Evolutionary conservation across 2,888 invertebrate genomes (phyloP), one percentile per base, ranked within the genome.

Genomic region (Tinea pellionella): DNA sequence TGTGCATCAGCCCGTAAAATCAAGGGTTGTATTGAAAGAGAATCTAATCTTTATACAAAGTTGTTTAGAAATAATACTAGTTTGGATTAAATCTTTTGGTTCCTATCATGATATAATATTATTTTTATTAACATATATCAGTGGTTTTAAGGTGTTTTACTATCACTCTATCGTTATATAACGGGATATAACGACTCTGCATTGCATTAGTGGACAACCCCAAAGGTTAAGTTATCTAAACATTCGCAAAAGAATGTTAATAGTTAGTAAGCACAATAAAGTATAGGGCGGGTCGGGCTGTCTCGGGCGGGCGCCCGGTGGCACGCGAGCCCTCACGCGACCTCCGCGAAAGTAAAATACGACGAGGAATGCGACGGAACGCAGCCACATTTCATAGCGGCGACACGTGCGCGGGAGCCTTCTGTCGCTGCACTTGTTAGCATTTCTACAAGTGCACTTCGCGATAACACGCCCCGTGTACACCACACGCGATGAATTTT

Each of bases 201-300:
- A 47, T 15, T 47, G n/a, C 53, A n/a, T 53, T 53, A 18, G 53
- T 53, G 16, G 24, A 19, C 24, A 15, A 24, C 4, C 53, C 24
- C 18, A 59, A 43, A 59, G 64, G 65, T 62, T 62, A 66, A 77
- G 77, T 73, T 81, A 83, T 83, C 83, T 80, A 78, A 83, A 80
- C 79, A 84, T 81, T 82, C 81, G 79, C 60, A 74, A 70, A 80
- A 76, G 84, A 84, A 86, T 87, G 85, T 84, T 86, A 84, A 86
- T 85, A 82, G 83, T 80, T 74, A 71, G 61, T 72, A 69, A 69
- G 73, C 75, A 74, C 75, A 77, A 76, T 77, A 76, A 76, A 76
- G 72, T 74, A 73, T 70, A 73, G 72, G 63, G 71, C 66, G 63
- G 61, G 63, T 63, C 59, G 67, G 67, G 83, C 84, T 83, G 85